These are phyloP conservation scores for Aptenodytes patagonicus DNA, from an alignment of 2,113 vertebrate species.

Conservation along the genomic window DNA sequence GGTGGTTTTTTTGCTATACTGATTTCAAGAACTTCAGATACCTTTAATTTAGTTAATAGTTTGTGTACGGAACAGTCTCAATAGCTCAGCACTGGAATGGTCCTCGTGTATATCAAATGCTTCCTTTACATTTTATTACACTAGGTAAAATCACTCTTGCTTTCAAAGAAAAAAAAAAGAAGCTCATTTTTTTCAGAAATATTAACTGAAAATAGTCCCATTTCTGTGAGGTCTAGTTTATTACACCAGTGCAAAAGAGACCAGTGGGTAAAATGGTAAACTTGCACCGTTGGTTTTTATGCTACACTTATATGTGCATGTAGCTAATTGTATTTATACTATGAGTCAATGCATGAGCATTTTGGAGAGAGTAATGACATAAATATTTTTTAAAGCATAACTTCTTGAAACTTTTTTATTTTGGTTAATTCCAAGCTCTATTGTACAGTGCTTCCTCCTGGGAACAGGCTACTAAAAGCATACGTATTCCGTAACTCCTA, in stretches of 20 bases:
- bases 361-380: background rate
- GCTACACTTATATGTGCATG: background rate
- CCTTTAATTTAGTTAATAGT: background rate
- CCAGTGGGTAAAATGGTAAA: background rate
- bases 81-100: background rate
- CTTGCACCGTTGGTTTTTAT: background rate
- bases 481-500: slow-evolving; percentile 45
- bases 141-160: background rate
- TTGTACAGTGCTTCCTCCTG: slow-evolving; percentile 23
- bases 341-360: background rate
- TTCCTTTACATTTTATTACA: background rate
- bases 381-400: background rate
- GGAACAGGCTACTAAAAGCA: slow-evolving; percentile 35
- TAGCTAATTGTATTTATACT: background rate
- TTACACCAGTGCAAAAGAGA: background rate
- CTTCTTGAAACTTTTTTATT: slow-evolving; percentile 4
- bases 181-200: background rate
- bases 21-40: background rate
- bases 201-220: background rate
- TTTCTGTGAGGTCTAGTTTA: background rate
- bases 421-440: slow-evolving; percentile 11
- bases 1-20: background rate
- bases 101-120: background rate
- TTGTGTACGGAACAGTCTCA: background rate
- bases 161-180: background rate